Evolutionary conservation across 2,113 vertebrate genomes (phyloP).

Genomic region (Dinomys branickii): DNA sequence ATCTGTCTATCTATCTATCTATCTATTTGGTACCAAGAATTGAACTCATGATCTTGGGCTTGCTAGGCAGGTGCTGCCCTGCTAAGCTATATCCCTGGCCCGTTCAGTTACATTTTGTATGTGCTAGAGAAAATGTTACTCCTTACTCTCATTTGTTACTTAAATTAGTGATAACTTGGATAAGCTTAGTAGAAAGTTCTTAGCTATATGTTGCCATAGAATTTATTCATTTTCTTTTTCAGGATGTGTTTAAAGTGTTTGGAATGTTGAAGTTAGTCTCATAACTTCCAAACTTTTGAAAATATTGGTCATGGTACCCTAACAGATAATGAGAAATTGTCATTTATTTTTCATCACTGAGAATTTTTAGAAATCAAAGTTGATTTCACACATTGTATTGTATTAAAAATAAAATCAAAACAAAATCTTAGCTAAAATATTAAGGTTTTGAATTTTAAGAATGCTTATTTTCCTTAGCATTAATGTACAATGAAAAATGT

Average conservation of each 20-base stretch:
- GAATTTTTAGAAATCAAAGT: not conserved
- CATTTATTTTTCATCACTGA: not conserved
- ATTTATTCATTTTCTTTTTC: not conserved
- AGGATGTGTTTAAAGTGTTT: not conserved
- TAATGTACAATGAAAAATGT: not conserved
- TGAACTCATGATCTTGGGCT: no score
- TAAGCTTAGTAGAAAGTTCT: not conserved
- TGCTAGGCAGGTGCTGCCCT: no score
- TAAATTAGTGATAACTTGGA: not conserved
- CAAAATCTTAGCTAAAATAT: not conserved
- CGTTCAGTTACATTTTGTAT: no score
- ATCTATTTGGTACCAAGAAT: no score
- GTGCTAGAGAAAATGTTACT: not conserved
- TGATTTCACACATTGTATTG: not conserved
- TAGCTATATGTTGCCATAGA: not conserved
- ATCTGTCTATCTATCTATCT: no score
- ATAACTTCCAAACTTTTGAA: conserved; percentile 3
- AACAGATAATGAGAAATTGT: not conserved
- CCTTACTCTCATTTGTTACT: not conserved
- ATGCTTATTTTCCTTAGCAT: not conserved
- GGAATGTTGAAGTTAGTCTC: not conserved
- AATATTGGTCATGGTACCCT: not conserved
- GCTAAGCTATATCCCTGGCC: no score
- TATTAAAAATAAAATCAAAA: conserved; percentile 25
- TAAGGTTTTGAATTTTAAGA: not conserved